A percentile compares a stretch with the other conserved stretches of the same genome.
Evolutionary conservation across 2,797 vertebrate genomes (phyloP).

Genomic region (Falco cherrug): DNA sequence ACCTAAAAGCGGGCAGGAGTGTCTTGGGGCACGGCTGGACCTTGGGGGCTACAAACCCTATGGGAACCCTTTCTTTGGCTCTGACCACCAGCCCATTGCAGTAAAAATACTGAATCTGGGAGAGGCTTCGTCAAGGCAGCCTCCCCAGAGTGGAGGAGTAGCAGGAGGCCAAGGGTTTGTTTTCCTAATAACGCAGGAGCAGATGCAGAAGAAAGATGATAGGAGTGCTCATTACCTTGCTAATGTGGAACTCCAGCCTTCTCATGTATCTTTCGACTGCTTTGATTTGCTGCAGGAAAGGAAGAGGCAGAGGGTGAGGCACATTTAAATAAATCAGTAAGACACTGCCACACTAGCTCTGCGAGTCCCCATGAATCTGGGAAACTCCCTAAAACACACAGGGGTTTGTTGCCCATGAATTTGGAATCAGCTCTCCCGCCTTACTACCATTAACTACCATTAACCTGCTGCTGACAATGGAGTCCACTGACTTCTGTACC

Average conservation of each 20-base stretch:
- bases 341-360: neutral
- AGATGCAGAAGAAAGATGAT: slow-evolving; percentile 22
- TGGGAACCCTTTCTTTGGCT: neutral
- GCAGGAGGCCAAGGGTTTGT: neutral
- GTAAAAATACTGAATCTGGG: neutral
- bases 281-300: slow-evolving; percentile 94
- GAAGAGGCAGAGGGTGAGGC: slow-evolving; percentile 33
- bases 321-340: neutral
- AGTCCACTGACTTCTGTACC: neutral
- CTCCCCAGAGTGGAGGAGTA: neutral
- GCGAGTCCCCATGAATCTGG: neutral
- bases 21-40: neutral
- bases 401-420: neutral
- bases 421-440: neutral
- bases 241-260: slow-evolving; percentile 97
- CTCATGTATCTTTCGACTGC: slow-evolving; percentile 94
- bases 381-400: neutral
- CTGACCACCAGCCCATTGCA: accelerated
- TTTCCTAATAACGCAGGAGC: slow-evolving; percentile 16
- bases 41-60: neutral
- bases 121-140: neutral
- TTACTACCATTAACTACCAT: neutral
- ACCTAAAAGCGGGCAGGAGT: neutral
- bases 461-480: neutral
- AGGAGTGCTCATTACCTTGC: slow-evolving; percentile 85